Base-by-base conservation (phyloP, 1,140 invertebrate species). In the Archegozetes longisetosus region DNA sequence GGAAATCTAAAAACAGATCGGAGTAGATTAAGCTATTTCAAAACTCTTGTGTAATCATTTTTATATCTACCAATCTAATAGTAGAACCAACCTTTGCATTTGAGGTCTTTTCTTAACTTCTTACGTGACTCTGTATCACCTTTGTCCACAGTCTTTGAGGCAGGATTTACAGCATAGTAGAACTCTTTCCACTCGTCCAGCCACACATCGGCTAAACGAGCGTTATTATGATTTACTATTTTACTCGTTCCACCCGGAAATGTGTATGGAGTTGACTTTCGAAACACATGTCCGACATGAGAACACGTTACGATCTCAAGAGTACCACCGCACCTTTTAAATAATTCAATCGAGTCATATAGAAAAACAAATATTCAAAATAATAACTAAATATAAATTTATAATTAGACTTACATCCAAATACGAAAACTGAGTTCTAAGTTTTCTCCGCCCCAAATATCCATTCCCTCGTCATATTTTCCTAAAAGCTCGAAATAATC, bases 401-500 rank as follows among this genome's bases (percentile, higher is more conserved):
- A 17, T 53, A 53, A 55, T 17, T 60, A 9, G 25, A 22, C 6
- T 26, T 4, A 58, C 60, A 28, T 22, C 17, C 74, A 74, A 76
- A 89, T 85, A 66, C 89, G 54, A 54, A 59, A 58, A 26, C 46
- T 64, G 86, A 98, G 95, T 78, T 99, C 95, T 32, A 98, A 78
- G 77, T 98, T 98, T 75, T 98, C 94, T 60, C 93, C 95, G 28
- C 94, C 95, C 95, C 94, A 98, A 65, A 98, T 97, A 70, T 98
- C 92, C 94, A 98, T 98, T 65, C 93, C 92, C 73, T 93, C 84
- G 73, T 99, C 95, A 71, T 99, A 98, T 26, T 88, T 84, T n/a
- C 95, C 95, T 58, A 98, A 79, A 77, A 94, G 84, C 71, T 94
- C 90, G 76, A 98, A 98, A 74, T 95, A 98, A 13, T 95, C 85